A percentile compares a stretch with the other conserved stretches of the same genome.
These are phyloP conservation scores for Petrolisthes cinctipes DNA, from an alignment of 2,888 invertebrate genomes.

Conservation along the genomic window DNA sequence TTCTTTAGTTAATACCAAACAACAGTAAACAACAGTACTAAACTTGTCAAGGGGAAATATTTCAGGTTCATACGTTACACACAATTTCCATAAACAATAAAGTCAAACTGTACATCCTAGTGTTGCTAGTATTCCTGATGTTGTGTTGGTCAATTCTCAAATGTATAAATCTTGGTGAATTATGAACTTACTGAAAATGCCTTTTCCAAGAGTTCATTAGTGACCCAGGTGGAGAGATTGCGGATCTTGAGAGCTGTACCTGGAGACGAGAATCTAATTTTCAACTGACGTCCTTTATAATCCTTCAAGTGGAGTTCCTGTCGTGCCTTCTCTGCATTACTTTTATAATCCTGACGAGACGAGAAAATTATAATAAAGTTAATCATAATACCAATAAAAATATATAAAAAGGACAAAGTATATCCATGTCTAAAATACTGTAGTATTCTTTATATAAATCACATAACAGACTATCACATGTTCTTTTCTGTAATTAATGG, in stretches of 20 bases:
- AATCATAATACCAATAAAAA: neutral
- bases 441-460: neutral
- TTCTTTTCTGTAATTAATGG: neutral
- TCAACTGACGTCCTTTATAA: conserved; percentile 85
- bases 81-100: no score
- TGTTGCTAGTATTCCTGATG: no score
- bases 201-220: conserved; percentile 92
- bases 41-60: no score
- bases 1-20: no score
- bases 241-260: conserved; percentile 92
- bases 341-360: conserved; percentile 82
- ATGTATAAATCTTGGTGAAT: no score
- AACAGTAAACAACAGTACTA: no score
- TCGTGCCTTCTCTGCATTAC: conserved; percentile 94
- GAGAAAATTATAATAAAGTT: neutral
- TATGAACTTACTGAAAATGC: conserved; percentile 79
- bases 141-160: no score
- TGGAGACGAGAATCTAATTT: conserved; percentile 95
- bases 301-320: conserved; percentile 90
- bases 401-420: neutral
- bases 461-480: neutral
- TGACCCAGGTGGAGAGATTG: conserved; percentile 91
- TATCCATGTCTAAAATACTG: neutral
- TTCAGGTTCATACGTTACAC: no score
- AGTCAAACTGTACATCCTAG: no score